Base-by-base conservation (phyloP, 1,140 invertebrate genomes). In the Marisa cornuarietis region DNA sequence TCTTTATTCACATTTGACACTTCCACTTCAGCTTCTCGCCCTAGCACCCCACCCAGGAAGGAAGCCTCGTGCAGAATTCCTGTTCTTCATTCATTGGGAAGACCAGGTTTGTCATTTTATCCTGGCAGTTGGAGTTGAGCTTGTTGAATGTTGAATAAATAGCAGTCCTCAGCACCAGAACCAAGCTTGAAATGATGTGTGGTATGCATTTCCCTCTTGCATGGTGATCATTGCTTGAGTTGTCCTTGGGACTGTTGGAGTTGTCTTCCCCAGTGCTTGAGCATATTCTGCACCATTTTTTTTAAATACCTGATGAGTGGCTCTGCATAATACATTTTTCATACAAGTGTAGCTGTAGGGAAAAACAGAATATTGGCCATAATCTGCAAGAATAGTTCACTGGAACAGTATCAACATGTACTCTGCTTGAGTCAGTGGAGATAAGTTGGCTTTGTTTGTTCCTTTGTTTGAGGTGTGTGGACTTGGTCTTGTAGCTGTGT, bases 1-100 rank as follows among this genome's bases (percentile, higher is more conserved):
- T 20, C 16, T 52, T 52, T 16, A 42, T 31, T 16, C 20, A 72
- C 51, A 2, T 16, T 22, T 72, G 26, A 72, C 31, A 72, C 26
- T 63, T 65, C 42, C 58, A 10, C 49, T 20, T 54, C 75, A 80
- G 81, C 79, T 51, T 74, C 65, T 22, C 73, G 81, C 11, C 81
- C 81, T 16, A 82, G 81, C 75, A 82, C 81, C 42, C 81, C 81
- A 20, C 73, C 78, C 16, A 79, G 68, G 52, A 79, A 80, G 52
- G 81, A 82, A 54, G 54, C 58, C 13, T 76, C 69, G 16, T 49
- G 78, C n/a, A 75, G 78, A 52, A 82, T 80, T 62, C 81, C 81
- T 58, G 81, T 82, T 22, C 75, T 79, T 54, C 74, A 79, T 71
- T 65, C 78, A 18, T 76, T 76, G 74, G 52, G 22, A 14, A 79